Conservation (phyloP, 2,888 invertebrate genomes). For the Morpho achilles region DNA sequence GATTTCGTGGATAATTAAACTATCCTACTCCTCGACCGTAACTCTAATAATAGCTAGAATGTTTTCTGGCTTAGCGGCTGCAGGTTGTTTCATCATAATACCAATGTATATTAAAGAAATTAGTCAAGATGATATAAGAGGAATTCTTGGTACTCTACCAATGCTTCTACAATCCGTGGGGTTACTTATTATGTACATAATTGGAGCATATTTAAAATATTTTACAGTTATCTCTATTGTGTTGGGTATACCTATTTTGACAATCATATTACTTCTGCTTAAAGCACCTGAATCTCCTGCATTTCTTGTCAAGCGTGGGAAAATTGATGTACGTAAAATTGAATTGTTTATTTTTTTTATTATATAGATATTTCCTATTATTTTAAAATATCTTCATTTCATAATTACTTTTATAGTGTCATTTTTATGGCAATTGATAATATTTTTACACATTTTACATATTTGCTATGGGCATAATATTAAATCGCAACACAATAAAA, state of each 20-base stretch:
- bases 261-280: conserved; percentile 39
- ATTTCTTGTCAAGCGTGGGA: conserved; percentile 51
- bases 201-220: conserved; percentile 53
- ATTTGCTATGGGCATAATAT: too few relatives aligned
- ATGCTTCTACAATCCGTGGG: conserved; percentile 49
- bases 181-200: conserved; percentile 47
- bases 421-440: too few relatives aligned
- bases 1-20: conserved; percentile 54
- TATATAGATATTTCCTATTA: too few relatives aligned
- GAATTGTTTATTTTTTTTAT: too few relatives aligned
- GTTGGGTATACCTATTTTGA: conserved; percentile 41
- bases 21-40: conserved; percentile 38
- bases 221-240: conserved; percentile 44
- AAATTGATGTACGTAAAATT: conserved; percentile 43
- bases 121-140: conserved; percentile 52
- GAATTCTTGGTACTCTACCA: conserved; percentile 46
- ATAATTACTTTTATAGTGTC: too few relatives aligned
- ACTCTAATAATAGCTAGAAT: conserved; percentile 47
- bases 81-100: conserved; percentile 49
- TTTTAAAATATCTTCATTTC: too few relatives aligned
- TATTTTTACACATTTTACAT: too few relatives aligned
- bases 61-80: conserved; percentile 48
- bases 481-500: too few relatives aligned
- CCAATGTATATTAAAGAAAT: conserved; percentile 60
- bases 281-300: conserved; percentile 64